Conservation (phyloP, 2,888 invertebrate genomes). For the Carterocephalus palaemon region DNA sequence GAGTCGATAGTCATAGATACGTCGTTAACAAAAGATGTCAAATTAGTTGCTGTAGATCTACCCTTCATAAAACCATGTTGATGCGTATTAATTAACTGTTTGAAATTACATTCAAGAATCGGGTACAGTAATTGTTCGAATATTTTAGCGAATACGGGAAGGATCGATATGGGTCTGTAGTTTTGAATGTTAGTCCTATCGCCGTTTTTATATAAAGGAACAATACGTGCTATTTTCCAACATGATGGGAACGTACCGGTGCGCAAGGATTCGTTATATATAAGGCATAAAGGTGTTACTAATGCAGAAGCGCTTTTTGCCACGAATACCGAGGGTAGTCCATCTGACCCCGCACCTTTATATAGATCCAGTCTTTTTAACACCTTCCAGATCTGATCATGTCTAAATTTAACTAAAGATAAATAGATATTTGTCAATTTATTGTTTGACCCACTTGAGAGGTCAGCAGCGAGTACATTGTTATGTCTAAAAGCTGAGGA, state of each 20-base stretch:
- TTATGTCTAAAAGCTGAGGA: too few species aligned
- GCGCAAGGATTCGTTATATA: neutral
- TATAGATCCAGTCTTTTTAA: neutral
- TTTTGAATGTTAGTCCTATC: constrained; percentile 3
- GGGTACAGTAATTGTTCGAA: constrained; percentile 9
- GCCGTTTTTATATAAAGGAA: constrained; percentile 11
- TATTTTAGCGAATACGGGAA: constrained; percentile 7
- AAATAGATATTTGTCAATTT: neutral
- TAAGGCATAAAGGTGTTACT: too few species aligned
- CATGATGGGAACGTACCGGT: constrained; percentile 3
- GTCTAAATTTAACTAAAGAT: neutral
- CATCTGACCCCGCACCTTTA: neutral
- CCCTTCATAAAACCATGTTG: constrained; percentile 22
- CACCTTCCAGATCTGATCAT: neutral
- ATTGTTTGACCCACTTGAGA: too few species aligned
- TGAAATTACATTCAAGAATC: constrained; percentile 2
- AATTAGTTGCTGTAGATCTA: constrained; percentile 15
- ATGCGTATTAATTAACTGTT: neutral
- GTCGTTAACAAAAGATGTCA: constrained; percentile 5
- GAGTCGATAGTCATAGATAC: too few species aligned
- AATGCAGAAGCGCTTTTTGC: too few species aligned
- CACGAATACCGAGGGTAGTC: too few species aligned
- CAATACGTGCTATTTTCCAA: constrained; percentile 5
- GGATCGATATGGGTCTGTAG: constrained; percentile 17
- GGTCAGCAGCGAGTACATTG: too few species aligned